These are phyloP conservation scores for Tricholauxania praeusta DNA, from an alignment of 2,888 invertebrate species.

Conservation along the genomic window DNA sequence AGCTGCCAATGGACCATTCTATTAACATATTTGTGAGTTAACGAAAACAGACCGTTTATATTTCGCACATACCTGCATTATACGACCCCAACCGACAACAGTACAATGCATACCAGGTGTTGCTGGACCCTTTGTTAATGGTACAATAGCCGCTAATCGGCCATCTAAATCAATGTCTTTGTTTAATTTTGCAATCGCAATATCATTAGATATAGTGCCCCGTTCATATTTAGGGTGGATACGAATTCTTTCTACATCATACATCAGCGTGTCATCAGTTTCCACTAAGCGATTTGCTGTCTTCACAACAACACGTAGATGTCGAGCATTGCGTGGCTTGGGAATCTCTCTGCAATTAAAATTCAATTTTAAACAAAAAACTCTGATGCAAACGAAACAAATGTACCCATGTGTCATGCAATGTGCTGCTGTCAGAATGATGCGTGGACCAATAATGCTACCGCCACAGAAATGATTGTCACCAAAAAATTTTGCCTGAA, in stretches of 20 bases:
- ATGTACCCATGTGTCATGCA: neutral
- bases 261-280: slow-evolving; percentile 8
- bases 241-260: slow-evolving; percentile 17
- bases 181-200: slow-evolving; percentile 23
- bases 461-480: slow-evolving; percentile 24
- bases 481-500: slow-evolving; percentile 27
- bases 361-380: too few species aligned
- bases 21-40: too few species aligned
- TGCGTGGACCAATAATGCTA: neutral
- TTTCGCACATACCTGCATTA: slow-evolving; percentile 47
- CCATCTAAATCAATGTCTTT: slow-evolving; percentile 18
- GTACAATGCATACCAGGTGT: slow-evolving; percentile 42
- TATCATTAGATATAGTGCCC: neutral
- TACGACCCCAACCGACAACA: slow-evolving; percentile 53
- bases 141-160: neutral
- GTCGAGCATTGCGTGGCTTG: neutral
- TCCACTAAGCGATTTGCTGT: slow-evolving; percentile 30
- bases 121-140: slow-evolving; percentile 19
- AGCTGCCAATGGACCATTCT: slow-evolving; percentile 46
- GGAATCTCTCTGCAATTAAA: neutral
- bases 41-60: too few species aligned
- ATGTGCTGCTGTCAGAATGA: slow-evolving; percentile 26
- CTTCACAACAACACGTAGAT: slow-evolving; percentile 25
- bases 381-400: too few species aligned
- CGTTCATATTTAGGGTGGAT: neutral